Evolutionary conservation across 2,113 vertebrate genomes (phyloP), one percentile per base, ranked within the genome.

Genomic region (Gnathonemus echidnorhynchus): DNA sequence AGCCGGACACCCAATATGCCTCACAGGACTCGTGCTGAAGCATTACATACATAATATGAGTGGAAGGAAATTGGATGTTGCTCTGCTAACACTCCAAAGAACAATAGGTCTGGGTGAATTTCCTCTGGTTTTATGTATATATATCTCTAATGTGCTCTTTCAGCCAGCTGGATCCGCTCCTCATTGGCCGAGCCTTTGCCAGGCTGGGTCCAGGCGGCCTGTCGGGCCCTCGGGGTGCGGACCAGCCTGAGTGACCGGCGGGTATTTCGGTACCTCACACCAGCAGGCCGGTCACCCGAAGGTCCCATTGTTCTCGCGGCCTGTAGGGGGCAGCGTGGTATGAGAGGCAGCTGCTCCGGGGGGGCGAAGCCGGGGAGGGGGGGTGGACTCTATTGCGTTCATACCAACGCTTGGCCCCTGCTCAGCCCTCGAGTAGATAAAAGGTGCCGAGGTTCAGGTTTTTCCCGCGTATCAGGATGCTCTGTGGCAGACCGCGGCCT

Each of bases 1-100:
- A 91, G 93, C 92, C 91, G 92, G 94, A 94, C 92, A 96, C 95
- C 93, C 94, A 94, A 95, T 94, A 93, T 94, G 93, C 89, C 93
- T 93, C 90, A 87, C 46, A 93, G 93, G 94, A 93, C 90, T 91
- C 87, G 50, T 89, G 90, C 93, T 39, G 50, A 19, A 35, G 70
- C 21, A 27, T 56, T 83, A 45, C 46, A 48, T 15, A 24, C 66
- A 58, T 62, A 39, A 35, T 39, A 84, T 49, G 58, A 48, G 27
- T 52, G 19, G 52, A 88, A 35, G 39, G 24, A 88, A 66, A 27
- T 74, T 27, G 53, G 62, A 87, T 53, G 46, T 7, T 77, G 19
- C 46, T 27, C 9, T 70, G 31, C 17, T 45, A 50, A 87, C n/a
- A 49, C 45, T 50, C 31, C 52, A 27, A 9, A 49, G 45, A 42